Evolutionary conservation across 2,113 vertebrate species (phyloP), one percentile per base, ranked within the genome.

Genomic region (Silurus asotus): DNA sequence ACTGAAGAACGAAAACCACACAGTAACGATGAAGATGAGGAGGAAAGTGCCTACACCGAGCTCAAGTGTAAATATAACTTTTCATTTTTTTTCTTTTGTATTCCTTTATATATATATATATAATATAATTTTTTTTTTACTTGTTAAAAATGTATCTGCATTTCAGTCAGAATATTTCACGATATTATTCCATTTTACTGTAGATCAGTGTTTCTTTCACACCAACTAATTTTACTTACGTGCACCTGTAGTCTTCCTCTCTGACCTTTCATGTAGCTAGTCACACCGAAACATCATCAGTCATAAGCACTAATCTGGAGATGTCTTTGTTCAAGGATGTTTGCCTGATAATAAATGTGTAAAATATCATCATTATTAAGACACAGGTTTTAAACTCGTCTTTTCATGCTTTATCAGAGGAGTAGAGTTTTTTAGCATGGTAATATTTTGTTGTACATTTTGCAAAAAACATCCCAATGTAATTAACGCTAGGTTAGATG

Each of bases 1-100:
- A 83, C 94, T 99, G 81, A 96, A 94, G 90, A 96, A 84, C 0
- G 89, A 93, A 8, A 90, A 89, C 4, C 97, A 98, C 1, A 3
- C 89, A 2, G 84, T 99, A 53, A 94, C 88, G 23, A 91, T 99
- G 92, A 95, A 95, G 87, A 94, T 95, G 87, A 92, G 87, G 88
- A 88, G 75, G 17, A 4, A 69, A 4, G 72, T 4, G 20, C 14
- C 19, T 0, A 92, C 90, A 91, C 19, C 11, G 9, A n/a, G 19
- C 28, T 25, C 62, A 51, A 84, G 23, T 82, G 78, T 69, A 83
- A 85, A 14, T 80, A 64, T 58, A 25, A 3, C 23, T 58, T 55
- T 67, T 55, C 49, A 37, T 37, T 78, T 48, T 6, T 17, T 81
- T 64, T 6, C 6, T 25, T 79, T 59, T 8, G 0, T 75, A 10